Evolutionary conservation across 2,113 vertebrate genomes (phyloP).

Genomic region (Entomyzon cyanotis): DNA sequence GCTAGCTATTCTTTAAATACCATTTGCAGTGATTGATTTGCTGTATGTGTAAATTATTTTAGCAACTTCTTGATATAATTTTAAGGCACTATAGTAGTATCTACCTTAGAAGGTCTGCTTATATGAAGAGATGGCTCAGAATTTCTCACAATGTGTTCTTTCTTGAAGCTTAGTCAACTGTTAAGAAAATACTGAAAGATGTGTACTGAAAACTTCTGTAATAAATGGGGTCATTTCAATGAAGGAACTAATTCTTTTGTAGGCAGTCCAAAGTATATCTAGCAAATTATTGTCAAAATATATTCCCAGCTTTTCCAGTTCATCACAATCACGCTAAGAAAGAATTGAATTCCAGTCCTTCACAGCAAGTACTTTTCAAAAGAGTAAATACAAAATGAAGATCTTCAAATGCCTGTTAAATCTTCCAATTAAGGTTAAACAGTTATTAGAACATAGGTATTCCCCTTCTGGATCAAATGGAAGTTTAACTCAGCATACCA

Average conservation of each 20-base stretch:
- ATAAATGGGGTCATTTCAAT: neutral
- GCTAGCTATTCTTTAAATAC: conserved; percentile 69
- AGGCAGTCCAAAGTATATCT: neutral
- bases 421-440: neutral
- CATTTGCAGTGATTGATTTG: conserved; percentile 73
- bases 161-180: conserved; percentile 70
- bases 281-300: conserved; percentile 7
- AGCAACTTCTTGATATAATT: conserved; percentile 68
- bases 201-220: conserved; percentile 35
- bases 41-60: conserved; percentile 75
- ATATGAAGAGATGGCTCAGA: conserved; percentile 77
- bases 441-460: neutral
- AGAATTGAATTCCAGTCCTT: conserved; percentile 24
- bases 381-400: neutral
- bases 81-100: conserved; percentile 71
- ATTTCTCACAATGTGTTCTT: conserved; percentile 75
- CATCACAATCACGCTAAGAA: conserved; percentile 7
- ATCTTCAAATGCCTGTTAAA: neutral
- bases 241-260: neutral
- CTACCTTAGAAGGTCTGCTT: conserved; percentile 77
- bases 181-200: conserved; percentile 51
- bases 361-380: conserved; percentile 1
- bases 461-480: neutral
- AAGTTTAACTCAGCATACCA: neutral
- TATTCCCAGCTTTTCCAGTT: neutral